Base-by-base conservation (phyloP, 2,113 vertebrate species). In the Solenodon paradoxus region DNA sequence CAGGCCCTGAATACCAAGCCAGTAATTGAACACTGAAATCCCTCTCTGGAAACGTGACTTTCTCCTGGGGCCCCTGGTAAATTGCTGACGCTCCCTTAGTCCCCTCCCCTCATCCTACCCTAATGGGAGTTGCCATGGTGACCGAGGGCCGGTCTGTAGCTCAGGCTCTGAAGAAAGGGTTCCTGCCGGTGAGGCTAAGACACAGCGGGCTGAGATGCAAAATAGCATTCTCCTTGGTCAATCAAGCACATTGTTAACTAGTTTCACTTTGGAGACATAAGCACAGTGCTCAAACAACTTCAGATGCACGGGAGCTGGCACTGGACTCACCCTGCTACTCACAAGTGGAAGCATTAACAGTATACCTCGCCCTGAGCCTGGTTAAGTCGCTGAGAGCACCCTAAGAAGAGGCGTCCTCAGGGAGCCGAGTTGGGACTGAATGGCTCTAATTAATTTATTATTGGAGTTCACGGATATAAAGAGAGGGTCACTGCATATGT, bases 91-190 rank as follows among this genome's bases (percentile, higher is more conserved):
- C 90, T 83, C 40, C 42, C 61, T 88, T 38, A 69, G 68, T 61
- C 72, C 87, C 51, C 66, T 90, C 3, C 0, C n/a, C n/a, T n/a
- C n/a, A 40, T 69, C 68, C 38, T 22, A 71, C 86, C 69, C 93
- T 82, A 92, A 91, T 83, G 82, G 91, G 74, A 66, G 97, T 97
- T 97, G 92, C 90, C 94, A 96, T 96, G 96, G 96, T 92, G 96
- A 97, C 69, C 0, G 1, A 86, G 78, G 86, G 74, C 63, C 38
- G 0, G 66, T 88, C n/a, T n/a, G 79, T 47, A 68, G 75, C 55
- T 95, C 63, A 0, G 35, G 66, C 81, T 96, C 63, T 24, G 74
- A 94, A 96, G 69, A 80, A 94, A 94, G 86, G 78, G 38, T 28
- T 92, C 72, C 81, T 24, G 11, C 61, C 32, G 1, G 13, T 12